Conservation (phyloP, 1,140 invertebrate species). For the Heliconius hewitsoni region DNA sequence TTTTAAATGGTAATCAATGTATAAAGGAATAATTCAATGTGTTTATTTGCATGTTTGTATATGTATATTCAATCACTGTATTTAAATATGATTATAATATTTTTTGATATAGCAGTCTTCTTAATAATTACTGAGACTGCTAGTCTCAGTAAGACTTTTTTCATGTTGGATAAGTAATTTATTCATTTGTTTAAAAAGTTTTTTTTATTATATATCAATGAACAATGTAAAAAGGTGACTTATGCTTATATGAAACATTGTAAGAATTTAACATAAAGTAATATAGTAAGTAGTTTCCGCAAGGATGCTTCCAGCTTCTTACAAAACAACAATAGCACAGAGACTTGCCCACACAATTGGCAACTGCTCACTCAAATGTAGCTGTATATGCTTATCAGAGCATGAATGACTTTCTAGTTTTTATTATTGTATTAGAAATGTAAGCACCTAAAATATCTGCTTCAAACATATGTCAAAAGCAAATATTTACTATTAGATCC, state of each 20-base stretch:
- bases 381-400: conserved; percentile 77
- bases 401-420: conserved; percentile 80
- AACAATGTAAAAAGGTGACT: not conserved
- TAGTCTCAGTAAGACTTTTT: not conserved
- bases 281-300: conserved; percentile 36
- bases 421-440: conserved; percentile 45
- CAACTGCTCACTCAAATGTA: conserved; percentile 67
- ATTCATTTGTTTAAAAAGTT: too few relatives aligned
- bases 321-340: conserved; percentile 73
- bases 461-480: conserved; percentile 1
- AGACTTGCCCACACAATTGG: conserved; percentile 70
- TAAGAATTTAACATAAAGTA: not conserved
- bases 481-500: not conserved
- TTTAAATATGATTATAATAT: not conserved
- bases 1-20: too few relatives aligned
- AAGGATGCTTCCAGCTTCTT: conserved; percentile 52
- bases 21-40: not conserved
- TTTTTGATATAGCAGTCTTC: not conserved
- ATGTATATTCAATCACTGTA: not conserved
- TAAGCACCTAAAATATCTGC: conserved; percentile 13
- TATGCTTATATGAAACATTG: not conserved
- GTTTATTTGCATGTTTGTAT: not conserved
- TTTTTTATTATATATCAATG: too few relatives aligned
- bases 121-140: too few relatives aligned
- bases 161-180: not conserved